phyloP scores from a whole-genome alignment of 2,797 vertebrate genomes.

The Diceros bicornis region DNA sequence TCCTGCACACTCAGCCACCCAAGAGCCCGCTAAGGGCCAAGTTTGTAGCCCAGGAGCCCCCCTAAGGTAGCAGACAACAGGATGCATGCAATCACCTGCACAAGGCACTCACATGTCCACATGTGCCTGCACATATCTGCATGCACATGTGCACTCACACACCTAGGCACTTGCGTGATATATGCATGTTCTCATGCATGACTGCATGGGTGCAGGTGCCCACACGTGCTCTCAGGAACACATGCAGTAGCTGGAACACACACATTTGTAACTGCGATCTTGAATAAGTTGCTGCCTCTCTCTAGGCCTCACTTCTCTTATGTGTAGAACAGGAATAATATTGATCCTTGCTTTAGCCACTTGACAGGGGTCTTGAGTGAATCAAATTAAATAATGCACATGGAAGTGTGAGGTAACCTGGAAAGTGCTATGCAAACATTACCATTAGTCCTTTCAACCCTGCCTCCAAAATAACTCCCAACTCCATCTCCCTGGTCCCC shows the following conservation, averaged over 20 bases:
- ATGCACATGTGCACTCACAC: neutral
- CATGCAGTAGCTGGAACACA: neutral
- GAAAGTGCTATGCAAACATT: neutral
- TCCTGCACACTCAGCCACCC: neutral
- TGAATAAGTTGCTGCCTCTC: neutral
- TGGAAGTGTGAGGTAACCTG: neutral
- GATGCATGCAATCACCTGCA: neutral
- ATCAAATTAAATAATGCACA: neutral
- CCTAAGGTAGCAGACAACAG: neutral
- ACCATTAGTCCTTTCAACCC: neutral
- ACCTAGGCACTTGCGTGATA: neutral
- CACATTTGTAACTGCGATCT: slow-evolving; percentile 9
- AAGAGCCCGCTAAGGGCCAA: neutral
- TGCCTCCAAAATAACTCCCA: neutral
- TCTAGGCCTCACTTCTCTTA: neutral
- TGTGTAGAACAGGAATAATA: neutral
- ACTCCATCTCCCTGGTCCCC: neutral
- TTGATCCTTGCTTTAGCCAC: neutral
- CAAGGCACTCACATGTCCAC: neutral
- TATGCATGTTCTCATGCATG: neutral
- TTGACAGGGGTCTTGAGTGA: neutral
- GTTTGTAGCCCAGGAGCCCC: neutral
- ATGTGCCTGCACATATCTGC: neutral
- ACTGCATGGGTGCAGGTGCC: neutral
- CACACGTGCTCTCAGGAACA: neutral